phyloP scores from a whole-genome alignment of 2,113 vertebrate species.

The Petrocephalus zakoni region DNA sequence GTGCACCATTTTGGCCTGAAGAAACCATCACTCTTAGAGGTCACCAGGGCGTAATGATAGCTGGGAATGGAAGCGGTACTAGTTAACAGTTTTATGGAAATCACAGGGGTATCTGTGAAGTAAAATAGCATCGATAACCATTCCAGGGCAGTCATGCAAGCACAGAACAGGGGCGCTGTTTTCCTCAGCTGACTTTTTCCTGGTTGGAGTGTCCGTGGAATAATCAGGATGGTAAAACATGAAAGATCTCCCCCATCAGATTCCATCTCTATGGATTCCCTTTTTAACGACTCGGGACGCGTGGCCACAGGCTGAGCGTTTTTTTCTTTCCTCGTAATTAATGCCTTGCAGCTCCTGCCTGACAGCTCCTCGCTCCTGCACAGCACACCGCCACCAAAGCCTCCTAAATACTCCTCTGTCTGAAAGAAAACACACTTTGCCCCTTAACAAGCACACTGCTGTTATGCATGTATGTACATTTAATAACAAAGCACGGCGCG shows the following conservation, averaged over 20 bases:
- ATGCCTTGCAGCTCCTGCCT: neutral
- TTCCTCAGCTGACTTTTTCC: neutral
- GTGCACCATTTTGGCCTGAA: neutral
- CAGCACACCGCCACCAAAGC: neutral
- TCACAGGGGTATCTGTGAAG: neutral
- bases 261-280: neutral
- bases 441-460: neutral
- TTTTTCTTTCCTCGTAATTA: neutral
- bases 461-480: conserved; percentile 11
- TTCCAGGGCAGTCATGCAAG: neutral
- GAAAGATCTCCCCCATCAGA: neutral
- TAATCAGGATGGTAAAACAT: neutral
- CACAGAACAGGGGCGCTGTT: neutral
- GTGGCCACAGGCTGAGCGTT: neutral
- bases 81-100: neutral
- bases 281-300: neutral
- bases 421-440: neutral
- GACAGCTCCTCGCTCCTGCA: conserved; percentile 11
- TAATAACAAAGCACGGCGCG: conserved; percentile 13
- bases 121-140: neutral
- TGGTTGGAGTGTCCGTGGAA: too few species aligned
- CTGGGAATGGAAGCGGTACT: neutral
- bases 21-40: conserved; percentile 1
- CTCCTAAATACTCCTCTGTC: conserved; percentile 4
- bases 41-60: conserved; percentile 3